Percentiles rank a stretch among this genome's conserved stretches.
Evolutionary conservation across 1,140 invertebrate genomes (phyloP).

Genomic region (Drosophila murphyi): DNA sequence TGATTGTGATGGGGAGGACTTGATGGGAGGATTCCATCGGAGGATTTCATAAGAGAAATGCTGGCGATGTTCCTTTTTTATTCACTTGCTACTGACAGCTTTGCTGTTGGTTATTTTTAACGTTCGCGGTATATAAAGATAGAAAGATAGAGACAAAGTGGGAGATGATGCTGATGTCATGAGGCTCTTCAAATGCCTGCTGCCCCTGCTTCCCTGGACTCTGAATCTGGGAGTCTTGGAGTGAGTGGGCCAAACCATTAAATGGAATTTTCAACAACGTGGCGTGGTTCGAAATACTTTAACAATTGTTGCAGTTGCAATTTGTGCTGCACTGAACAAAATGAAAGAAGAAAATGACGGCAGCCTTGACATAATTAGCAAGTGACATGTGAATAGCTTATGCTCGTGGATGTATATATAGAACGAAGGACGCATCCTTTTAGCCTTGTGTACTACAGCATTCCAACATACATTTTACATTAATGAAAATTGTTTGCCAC

Average conservation of each 20-base stretch:
- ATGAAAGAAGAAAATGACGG: neutral
- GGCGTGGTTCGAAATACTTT: neutral
- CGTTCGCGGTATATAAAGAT: constrained; percentile 5
- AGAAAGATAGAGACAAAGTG: neutral
- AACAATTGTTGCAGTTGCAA: constrained; percentile 7
- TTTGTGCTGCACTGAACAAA: neutral
- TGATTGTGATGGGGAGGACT: neutral
- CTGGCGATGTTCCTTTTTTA: neutral
- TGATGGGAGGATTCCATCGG: constrained; percentile 21
- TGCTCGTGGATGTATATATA: neutral
- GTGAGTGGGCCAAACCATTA: neutral
- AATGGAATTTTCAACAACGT: constrained; percentile 15
- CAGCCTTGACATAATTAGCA: constrained; percentile 75
- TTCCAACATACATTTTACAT: constrained; percentile 6
- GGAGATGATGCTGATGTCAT: constrained; percentile 61
- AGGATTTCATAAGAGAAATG: neutral
- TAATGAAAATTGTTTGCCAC: constrained; percentile 44
- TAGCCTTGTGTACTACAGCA: constrained; percentile 8
- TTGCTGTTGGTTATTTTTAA: constrained; percentile 63
- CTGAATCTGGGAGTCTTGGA: neutral
- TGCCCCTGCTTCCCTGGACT: neutral
- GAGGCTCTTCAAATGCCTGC: constrained; percentile 34
- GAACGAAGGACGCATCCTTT: neutral
- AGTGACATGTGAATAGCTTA: constrained; percentile 28
- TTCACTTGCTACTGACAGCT: constrained; percentile 61